Base-by-base conservation (phyloP, 2,888 invertebrate species). In the Amblyteles armatorius region DNA sequence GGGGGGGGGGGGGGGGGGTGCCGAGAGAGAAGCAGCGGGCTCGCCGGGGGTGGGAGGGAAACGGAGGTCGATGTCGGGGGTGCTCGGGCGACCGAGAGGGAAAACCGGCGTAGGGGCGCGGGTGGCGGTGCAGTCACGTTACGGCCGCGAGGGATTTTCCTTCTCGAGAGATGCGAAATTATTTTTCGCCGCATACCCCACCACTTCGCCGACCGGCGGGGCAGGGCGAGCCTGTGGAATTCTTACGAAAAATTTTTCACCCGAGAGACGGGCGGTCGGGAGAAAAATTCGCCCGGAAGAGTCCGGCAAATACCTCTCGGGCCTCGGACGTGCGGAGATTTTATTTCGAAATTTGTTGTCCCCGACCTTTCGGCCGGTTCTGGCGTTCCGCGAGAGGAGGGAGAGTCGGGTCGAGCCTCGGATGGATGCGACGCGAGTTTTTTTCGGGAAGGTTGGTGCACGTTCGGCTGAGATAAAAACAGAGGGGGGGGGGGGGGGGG, bases 111-210 rank as follows among this genome's bases (percentile, higher is more conserved):
- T 6, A 50, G 57, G 57, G 40, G 50, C 19, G 36, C 6, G 36
- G 2, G 44, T 13, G 40, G 26, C 11, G 16, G 50, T 57, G 26
- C 44, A 78, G 50, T 73, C 74, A 11, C 74, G 36, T 60, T 69
- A 79, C 44, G 44, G 36, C 50, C 60, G 36, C 57, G 57, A 65
- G 80, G 73, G 50, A 26, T 50, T 71, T 63, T 65, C n/a, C 57
- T 33, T 44, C 33, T 67, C 26, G 63, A 16, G 73, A 50, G 29
- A 60, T 65, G 52, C 19, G 63, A 77, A 80, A 77, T 76, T 65
- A 84, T 71, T 60, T 84, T 80, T 79, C 50, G 50, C 29, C 29
- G 29, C 40, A 60, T 29, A 29, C 29, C 29, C 29, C 29, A 29
- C 29, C 29, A 29, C 29, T 29, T 29, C 29, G 3, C 0, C 29